Conservation (phyloP, 2,113 vertebrate species). For the Sylvia atricapilla region DNA sequence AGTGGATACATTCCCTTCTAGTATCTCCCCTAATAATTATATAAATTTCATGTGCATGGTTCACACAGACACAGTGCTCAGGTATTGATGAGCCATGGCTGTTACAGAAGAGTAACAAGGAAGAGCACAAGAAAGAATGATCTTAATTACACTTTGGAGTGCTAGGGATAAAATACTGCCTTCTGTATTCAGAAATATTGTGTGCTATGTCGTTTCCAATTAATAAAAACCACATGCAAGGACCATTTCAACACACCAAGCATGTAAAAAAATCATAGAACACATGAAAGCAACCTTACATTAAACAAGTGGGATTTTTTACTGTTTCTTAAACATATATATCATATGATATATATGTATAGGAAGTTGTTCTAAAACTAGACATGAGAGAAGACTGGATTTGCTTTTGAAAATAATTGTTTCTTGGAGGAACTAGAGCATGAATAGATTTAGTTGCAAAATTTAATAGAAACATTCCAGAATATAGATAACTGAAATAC, state of each 20-base stretch:
- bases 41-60: fast-evolving
- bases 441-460: neutral
- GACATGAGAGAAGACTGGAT: neutral
- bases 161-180: neutral
- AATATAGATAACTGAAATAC: neutral
- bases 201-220: neutral
- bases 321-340: neutral
- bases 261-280: neutral
- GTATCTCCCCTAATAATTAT: neutral
- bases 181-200: neutral
- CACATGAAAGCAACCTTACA: neutral
- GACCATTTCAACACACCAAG: neutral
- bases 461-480: neutral
- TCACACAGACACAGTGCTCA: neutral
- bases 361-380: neutral
- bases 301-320: neutral
- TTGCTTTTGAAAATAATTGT: neutral
- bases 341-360: neutral
- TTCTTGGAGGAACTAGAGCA: neutral
- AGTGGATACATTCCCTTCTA: neutral
- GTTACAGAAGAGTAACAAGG: neutral
- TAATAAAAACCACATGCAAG: neutral
- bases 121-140: neutral
- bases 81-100: neutral
- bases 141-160: neutral